Evolutionary conservation across 2,113 vertebrate species (phyloP).

Genomic region (Sturnus vulgaris): DNA sequence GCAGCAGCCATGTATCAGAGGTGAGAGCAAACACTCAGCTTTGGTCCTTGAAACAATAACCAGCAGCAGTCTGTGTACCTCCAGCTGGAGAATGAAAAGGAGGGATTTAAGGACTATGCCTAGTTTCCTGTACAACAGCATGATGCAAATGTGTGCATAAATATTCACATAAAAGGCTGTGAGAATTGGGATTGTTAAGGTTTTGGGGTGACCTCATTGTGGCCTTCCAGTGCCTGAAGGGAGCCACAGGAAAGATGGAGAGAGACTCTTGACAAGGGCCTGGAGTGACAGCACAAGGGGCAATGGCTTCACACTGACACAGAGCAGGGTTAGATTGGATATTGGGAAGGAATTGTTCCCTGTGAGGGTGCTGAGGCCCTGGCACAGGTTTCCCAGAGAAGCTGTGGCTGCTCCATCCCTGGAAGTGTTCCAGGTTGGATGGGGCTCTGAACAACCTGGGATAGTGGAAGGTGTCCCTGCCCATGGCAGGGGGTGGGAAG

Average conservation of each 20-base stretch:
- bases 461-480: background rate
- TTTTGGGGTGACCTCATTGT: background rate
- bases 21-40: background rate
- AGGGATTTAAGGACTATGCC: background rate
- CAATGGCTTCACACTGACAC: background rate
- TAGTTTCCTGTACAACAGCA: background rate
- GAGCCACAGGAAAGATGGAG: background rate
- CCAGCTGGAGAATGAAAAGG: background rate
- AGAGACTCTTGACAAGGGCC: background rate
- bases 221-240: background rate
- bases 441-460: accelerated
- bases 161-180: background rate
- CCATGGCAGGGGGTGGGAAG: background rate
- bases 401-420: background rate
- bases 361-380: background rate
- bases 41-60: background rate
- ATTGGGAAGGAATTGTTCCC: accelerated
- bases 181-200: background rate
- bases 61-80: background rate
- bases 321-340: accelerated
- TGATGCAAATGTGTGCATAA: background rate
- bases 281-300: background rate
- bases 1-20: background rate
- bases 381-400: background rate
- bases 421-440: accelerated